Evolutionary conservation across 2,888 invertebrate species (phyloP).

Genomic region (Diplazon laetatorius): DNA sequence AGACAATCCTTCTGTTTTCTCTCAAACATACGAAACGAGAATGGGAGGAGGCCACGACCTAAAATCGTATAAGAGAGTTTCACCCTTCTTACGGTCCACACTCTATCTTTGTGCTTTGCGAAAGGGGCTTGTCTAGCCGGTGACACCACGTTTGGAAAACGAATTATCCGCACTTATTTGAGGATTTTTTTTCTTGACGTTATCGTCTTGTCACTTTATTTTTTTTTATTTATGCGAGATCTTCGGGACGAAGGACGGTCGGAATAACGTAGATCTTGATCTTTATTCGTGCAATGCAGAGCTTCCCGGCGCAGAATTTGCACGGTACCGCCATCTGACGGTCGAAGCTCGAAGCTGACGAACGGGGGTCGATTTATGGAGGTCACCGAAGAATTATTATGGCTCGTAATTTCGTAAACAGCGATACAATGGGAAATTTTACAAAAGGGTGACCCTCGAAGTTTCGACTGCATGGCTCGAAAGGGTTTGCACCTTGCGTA

Average conservation of each 20-base stretch:
- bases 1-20: conserved; percentile 57
- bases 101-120: conserved; percentile 40
- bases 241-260: conserved; percentile 17
- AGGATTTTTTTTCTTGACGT: conserved; percentile 25
- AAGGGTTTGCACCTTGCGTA: conserved; percentile 61
- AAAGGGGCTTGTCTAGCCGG: conserved; percentile 12
- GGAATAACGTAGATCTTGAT: not conserved
- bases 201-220: conserved; percentile 46
- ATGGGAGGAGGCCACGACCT: conserved; percentile 27
- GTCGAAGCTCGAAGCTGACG: conserved; percentile 21
- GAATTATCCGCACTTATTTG: conserved; percentile 58
- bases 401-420: conserved; percentile 46
- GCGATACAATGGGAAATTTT: conserved; percentile 31
- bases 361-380: conserved; percentile 56
- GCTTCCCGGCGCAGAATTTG: not conserved
- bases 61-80: conserved; percentile 53
- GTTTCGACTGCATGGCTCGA: conserved; percentile 1
- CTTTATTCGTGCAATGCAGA: conserved; percentile 7
- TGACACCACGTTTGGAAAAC: conserved; percentile 39
- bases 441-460: conserved; percentile 35
- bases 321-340: conserved; percentile 46
- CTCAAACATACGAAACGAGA: conserved; percentile 51
- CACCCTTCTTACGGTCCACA: conserved; percentile 53
- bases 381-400: conserved; percentile 54
- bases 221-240: conserved; percentile 39